Evolutionary conservation across 2,888 invertebrate species (phyloP).

Genomic region (Cephus spinipes): DNA sequence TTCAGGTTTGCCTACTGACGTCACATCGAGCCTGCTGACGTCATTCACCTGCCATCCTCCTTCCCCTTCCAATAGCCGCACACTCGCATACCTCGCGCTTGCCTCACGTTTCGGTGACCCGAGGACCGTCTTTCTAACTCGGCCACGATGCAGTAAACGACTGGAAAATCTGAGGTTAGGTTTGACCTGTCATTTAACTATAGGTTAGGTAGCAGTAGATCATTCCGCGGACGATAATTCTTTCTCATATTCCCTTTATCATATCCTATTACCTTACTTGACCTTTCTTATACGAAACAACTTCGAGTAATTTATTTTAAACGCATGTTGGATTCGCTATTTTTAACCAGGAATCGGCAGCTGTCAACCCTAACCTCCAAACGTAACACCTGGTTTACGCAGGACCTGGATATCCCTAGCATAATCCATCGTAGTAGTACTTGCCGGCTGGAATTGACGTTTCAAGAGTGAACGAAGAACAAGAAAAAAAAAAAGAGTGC

Average conservation of each 20-base stretch:
- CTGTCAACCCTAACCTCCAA: not conserved
- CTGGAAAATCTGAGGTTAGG: not conserved
- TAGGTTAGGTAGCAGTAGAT: not conserved
- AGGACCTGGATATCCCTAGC: not conserved
- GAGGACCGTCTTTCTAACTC: constrained; percentile 9
- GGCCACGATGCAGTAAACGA: not conserved
- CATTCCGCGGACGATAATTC: not conserved
- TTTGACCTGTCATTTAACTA: not conserved
- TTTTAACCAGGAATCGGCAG: not conserved
- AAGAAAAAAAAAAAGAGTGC: not conserved
- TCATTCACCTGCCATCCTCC: constrained; percentile 54
- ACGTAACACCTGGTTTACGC: not conserved
- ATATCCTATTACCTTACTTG: not conserved
- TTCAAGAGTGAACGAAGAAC: not conserved
- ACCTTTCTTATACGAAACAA: not conserved
- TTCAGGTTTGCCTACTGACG: constrained; percentile 51
- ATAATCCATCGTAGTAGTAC: not conserved
- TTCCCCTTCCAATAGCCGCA: constrained; percentile 23
- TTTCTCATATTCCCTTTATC: not conserved
- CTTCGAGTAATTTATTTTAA: not conserved
- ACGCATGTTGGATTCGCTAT: not conserved
- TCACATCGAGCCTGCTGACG: constrained; percentile 55
- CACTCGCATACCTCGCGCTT: constrained; percentile 10
- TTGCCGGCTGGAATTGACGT: not conserved
- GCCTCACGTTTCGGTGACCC: constrained; percentile 41